These are phyloP conservation scores for Eledona agricola DNA, from an alignment of 2,888 invertebrate genomes.

Conservation along the genomic window DNA sequence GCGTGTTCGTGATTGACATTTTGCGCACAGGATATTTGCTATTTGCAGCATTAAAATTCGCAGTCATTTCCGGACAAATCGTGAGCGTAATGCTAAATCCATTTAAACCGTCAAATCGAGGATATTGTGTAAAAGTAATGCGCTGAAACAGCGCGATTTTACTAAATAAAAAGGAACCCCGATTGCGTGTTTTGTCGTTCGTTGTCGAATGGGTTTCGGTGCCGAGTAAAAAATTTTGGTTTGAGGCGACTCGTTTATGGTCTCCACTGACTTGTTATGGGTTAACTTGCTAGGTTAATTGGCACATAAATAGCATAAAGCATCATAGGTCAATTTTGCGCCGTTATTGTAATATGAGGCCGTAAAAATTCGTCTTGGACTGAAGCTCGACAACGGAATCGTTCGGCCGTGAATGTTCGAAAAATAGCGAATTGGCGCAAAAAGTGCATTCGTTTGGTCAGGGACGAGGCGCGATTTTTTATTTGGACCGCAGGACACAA, in stretches of 20 bases:
- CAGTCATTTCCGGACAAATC: conserved; percentile 16
- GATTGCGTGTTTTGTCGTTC: too few relatives aligned
- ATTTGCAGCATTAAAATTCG: conserved; percentile 14
- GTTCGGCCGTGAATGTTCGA: too few relatives aligned
- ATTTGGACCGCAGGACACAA: too few relatives aligned
- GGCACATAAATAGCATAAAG: conserved; percentile 12
- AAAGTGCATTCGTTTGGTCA: too few relatives aligned
- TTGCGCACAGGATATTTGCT: too few relatives aligned
- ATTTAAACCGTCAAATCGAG: conserved; percentile 12
- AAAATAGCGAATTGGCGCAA: too few relatives aligned
- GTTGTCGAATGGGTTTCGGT: too few relatives aligned
- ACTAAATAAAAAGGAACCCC: conserved; percentile 9
- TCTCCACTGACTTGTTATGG: conserved; percentile 10
- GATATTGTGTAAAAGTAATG: conserved; percentile 19
- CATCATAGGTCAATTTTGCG: conserved; percentile 15
- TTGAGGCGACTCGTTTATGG: conserved; percentile 2
- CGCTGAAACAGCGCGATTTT: conserved; percentile 12
- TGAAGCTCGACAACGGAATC: too few relatives aligned
- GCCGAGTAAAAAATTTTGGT: too few relatives aligned
- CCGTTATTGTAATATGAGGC: conserved; percentile 1
- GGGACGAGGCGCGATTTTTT: too few relatives aligned
- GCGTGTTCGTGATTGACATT: too few relatives aligned
- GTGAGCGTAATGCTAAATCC: conserved; percentile 11
- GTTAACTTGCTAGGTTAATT: conserved; percentile 24
- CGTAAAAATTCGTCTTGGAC: conserved; percentile 1